phyloP scores from a whole-genome alignment of 2,888 invertebrate genomes.

The Petrolisthes manimaculis region DNA sequence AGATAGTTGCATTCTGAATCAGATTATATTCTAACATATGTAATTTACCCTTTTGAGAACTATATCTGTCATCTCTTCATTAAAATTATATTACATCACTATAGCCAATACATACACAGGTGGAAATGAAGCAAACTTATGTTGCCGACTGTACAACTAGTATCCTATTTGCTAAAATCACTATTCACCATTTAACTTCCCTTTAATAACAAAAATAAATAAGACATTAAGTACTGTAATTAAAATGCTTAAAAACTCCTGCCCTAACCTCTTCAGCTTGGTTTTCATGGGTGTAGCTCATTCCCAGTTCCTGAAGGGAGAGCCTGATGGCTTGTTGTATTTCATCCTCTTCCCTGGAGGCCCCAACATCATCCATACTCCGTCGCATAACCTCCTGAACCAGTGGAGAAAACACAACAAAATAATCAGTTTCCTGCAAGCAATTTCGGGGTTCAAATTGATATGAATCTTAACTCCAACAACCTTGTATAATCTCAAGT shows the following conservation, averaged over 20 bases:
- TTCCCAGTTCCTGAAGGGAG: constrained; percentile 62
- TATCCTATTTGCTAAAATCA: neutral
- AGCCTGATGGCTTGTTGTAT: constrained; percentile 63
- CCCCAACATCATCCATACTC: constrained; percentile 60
- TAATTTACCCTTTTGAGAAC: too few species aligned
- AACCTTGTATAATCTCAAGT: neutral
- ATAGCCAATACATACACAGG: too few species aligned
- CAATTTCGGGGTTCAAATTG: too few species aligned
- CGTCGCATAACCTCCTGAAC: constrained; percentile 59
- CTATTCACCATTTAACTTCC: neutral
- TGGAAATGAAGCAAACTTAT: too few species aligned
- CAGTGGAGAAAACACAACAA: too few species aligned
- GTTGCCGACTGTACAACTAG: too few species aligned
- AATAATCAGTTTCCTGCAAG: too few species aligned
- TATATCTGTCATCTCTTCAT: too few species aligned
- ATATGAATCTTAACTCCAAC: too few species aligned
- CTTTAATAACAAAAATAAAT: neutral
- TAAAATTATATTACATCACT: too few species aligned
- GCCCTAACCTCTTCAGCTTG: constrained; percentile 25
- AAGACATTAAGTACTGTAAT: neutral
- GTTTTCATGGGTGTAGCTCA: constrained; percentile 48
- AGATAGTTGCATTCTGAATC: too few species aligned
- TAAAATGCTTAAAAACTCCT: neutral
- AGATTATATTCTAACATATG: too few species aligned
- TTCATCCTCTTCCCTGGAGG: constrained; percentile 60